Evolutionary conservation across 2,888 invertebrate genomes (phyloP), one percentile per base, ranked within the genome.

Genomic region (Mythimna pallens): DNA sequence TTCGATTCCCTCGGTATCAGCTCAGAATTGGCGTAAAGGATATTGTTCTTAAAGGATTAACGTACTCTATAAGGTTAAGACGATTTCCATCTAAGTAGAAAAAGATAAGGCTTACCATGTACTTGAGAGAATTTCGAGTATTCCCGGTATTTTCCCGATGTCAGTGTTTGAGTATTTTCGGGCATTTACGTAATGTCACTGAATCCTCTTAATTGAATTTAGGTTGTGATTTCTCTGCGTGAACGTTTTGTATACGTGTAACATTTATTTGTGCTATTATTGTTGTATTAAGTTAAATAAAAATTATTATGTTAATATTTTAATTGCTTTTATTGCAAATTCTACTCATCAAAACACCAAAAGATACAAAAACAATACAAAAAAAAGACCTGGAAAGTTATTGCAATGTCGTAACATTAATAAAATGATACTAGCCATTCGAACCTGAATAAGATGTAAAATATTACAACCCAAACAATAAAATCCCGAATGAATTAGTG

Each of bases 31-130:
- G 84, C 86, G 88, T 86, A 83, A 88, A 86, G 89, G 87, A 89
- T 86, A 86, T 87, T 87, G 85, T 84, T 86, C 87, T 88, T 86
- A 87, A 81, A 80, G 74, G 87, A 88, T 89, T 89, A 88, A 83
- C 80, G 80, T 82, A 55, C 79, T 82, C 73, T 85, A 79, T 80
- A 87, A 83, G 77, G 82, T 73, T 88, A 83, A 85, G 80, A 70
- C 75, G 86, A 88, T 87, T 87, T 67, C 67, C 82, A 75, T 80
- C 81, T 83, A 68, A 75, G 75, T 67, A 76, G 86, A 84, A 86
- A 86, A 81, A 87, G 76, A 83, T 86, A 83, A 86, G 78, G 79
- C 79, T 83, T 74, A 76, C 72, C 76, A 75, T 75, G 78, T 71
- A 78, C 74, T 74, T 47, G 75, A 64, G 65, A 65, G 76, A 57